Evolutionary conservation across 2,797 vertebrate genomes (phyloP).

Genomic region (Danio choprae): DNA sequence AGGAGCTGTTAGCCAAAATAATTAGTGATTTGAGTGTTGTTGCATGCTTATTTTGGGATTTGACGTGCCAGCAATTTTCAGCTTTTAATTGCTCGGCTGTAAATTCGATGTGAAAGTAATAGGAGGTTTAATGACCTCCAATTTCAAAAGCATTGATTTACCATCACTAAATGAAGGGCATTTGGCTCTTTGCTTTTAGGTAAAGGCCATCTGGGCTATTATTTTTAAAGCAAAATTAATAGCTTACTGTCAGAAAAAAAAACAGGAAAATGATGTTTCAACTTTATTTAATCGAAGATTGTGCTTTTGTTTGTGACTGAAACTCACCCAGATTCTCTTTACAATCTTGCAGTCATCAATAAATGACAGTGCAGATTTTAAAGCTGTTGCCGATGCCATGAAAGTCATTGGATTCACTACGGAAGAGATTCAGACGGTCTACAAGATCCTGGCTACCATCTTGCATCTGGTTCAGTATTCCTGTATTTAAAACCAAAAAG

Average conservation of each 20-base stretch:
- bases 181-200: conserved; percentile 10
- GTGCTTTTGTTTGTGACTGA: conserved; percentile 8
- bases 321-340: conserved; percentile 3
- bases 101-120: conserved; percentile 35
- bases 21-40: conserved; percentile 33
- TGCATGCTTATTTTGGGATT: conserved; percentile 37
- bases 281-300: not conserved
- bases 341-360: conserved; percentile 83
- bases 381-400: conserved; percentile 95
- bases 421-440: conserved; percentile 94
- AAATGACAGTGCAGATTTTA: conserved; percentile 91
- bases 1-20: conserved; percentile 32
- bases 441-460: conserved; percentile 93
- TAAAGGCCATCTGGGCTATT: not conserved
- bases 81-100: conserved; percentile 41
- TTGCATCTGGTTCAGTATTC: conserved; percentile 88
- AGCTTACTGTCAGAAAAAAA: not conserved
- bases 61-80: conserved; percentile 43
- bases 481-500: too few relatives aligned
- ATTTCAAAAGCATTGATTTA: conserved; percentile 17
- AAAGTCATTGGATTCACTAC: conserved; percentile 95
- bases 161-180: conserved; percentile 3
- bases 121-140: conserved; percentile 11
- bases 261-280: not conserved
- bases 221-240: not conserved